These are phyloP conservation scores for Colletes gigas DNA, from an alignment of 1,140 invertebrate genomes.

Conservation along the genomic window DNA sequence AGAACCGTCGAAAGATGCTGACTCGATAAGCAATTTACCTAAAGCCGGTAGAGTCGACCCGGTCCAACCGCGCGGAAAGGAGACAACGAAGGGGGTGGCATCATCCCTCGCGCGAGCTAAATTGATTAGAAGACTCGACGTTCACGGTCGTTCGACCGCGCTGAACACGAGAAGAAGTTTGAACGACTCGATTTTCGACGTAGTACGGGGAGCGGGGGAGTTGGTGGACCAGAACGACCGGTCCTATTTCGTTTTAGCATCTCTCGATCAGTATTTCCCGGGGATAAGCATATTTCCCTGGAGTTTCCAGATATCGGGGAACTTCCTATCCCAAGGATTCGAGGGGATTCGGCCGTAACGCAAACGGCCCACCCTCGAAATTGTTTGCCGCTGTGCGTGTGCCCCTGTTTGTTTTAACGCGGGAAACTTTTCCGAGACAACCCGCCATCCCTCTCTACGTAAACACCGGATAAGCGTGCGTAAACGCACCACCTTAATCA, in stretches of 20 bases:
- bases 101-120: conserved; percentile 19
- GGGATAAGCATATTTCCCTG: conserved; percentile 70
- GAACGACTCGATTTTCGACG: conserved; percentile 53
- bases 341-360: conserved; percentile 60
- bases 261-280: conserved; percentile 58
- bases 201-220: not conserved
- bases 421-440: conserved; percentile 38
- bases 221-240: not conserved
- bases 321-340: conserved; percentile 63
- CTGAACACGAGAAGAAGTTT: conserved; percentile 37
- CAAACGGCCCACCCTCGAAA: conserved; percentile 55
- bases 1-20: conserved; percentile 40
- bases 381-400: conserved; percentile 48
- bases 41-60: conserved; percentile 10
- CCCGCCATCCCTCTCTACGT: not conserved
- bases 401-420: conserved; percentile 34
- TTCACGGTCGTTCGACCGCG: conserved; percentile 45
- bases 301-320: conserved; percentile 67
- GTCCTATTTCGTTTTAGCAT: conserved; percentile 49
- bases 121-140: conserved; percentile 61
- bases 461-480: not conserved
- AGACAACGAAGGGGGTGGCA: not conserved
- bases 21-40: conserved; percentile 60
- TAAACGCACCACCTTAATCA: conserved; percentile 1
- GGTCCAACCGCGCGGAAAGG: not conserved